Conservation (phyloP, 2,888 invertebrate species). For the Punctoribates punctum region DNA sequence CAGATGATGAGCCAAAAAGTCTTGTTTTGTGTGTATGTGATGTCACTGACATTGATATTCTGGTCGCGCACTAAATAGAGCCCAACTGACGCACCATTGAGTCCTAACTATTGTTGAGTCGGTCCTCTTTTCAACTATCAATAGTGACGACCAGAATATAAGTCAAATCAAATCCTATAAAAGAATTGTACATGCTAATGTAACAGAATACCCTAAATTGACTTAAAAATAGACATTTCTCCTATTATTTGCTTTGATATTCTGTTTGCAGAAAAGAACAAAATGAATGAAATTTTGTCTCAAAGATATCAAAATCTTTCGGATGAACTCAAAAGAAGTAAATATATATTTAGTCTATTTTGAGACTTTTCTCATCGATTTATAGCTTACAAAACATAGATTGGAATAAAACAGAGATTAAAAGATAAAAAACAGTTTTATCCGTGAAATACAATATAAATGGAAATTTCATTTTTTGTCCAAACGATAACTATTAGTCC, state of each 20-base stretch:
- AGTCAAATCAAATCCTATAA: not conserved
- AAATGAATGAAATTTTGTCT: too few relatives aligned
- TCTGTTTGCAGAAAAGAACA: too few relatives aligned
- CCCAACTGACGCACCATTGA: conserved; percentile 23
- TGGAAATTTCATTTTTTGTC: conserved; percentile 17
- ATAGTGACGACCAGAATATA: not conserved
- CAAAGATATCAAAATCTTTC: too few relatives aligned
- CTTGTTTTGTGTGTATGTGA: not conserved
- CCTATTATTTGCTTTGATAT: too few relatives aligned
- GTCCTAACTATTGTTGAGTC: conserved; percentile 27
- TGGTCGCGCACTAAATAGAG: conserved; percentile 15
- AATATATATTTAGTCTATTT: not conserved
- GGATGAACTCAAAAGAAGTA: not conserved
- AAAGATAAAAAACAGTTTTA: conserved; percentile 5
- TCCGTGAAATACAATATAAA: conserved; percentile 31
- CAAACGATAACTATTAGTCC: not conserved
- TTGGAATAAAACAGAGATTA: not conserved
- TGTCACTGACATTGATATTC: not conserved
- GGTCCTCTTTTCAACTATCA: not conserved
- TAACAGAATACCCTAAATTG: too few relatives aligned
- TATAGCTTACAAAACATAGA: not conserved
- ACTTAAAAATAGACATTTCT: too few relatives aligned
- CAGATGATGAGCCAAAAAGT: not conserved
- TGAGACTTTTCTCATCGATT: not conserved
- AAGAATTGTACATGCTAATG: too few relatives aligned